These are phyloP conservation scores for Spinibarbus caldwelli DNA, from an alignment of 2,797 vertebrate species.

Conservation along the genomic window DNA sequence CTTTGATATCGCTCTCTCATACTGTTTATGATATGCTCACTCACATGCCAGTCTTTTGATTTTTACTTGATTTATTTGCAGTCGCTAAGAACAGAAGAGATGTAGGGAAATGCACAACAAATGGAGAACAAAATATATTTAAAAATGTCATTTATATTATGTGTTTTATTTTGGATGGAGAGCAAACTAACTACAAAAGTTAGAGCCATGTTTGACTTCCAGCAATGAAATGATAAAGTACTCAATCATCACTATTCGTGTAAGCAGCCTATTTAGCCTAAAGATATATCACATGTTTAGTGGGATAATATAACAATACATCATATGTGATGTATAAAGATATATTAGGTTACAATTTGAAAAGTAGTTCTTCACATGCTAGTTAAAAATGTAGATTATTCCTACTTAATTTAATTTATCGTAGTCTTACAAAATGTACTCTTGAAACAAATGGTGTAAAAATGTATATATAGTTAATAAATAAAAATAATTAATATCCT, in stretches of 20 bases:
- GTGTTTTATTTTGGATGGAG: not conserved
- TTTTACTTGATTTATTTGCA: conserved; percentile 2
- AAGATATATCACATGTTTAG: not conserved
- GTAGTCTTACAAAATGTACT: not conserved
- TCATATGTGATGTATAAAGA: no score
- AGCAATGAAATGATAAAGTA: not conserved
- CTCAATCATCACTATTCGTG: not conserved
- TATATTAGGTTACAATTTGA: not conserved
- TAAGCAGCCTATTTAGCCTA: conserved; percentile 4
- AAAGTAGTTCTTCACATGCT: not conserved
- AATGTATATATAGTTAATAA: no score
- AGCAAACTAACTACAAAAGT: not conserved
- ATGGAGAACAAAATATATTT: not conserved
- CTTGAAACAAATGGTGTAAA: not conserved
- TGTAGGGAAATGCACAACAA: not conserved
- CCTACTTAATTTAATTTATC: not conserved
- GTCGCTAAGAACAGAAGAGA: not conserved
- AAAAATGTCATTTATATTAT: not conserved
- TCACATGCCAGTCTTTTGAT: not conserved
- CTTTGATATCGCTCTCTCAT: conserved; percentile 38
- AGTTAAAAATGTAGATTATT: not conserved
- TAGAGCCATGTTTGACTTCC: conserved; percentile 2
- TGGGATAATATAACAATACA: not conserved
- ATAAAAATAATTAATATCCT: accelerated
- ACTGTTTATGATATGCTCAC: conserved; percentile 10